Evolutionary conservation across 2,797 vertebrate genomes (phyloP), one percentile per base, ranked within the genome.

Genomic region (Pantherophis vulpinus): DNA sequence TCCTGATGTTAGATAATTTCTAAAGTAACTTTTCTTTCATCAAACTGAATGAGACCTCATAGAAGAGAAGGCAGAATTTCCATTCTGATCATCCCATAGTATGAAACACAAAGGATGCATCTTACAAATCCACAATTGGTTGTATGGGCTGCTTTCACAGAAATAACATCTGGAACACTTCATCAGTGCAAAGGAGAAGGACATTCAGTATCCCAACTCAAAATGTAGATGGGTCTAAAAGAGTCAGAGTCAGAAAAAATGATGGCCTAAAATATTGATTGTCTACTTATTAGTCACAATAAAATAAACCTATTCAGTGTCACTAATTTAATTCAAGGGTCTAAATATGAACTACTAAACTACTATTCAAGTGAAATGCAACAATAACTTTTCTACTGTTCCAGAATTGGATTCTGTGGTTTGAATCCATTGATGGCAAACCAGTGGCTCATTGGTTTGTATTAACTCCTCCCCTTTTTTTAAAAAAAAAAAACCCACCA

Each of bases 361-460:
- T 66, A n/a, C 63, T 66, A 66, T 66, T 14, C 9, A 92, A 98
- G 96, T 87, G 93, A 56, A 56, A 56, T 56, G 3, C 55, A 59
- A 59, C 58, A 59, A 59, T 20, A 20, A 58, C 5, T 58, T 20
- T 59, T 59, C 32, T 37, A 37, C 32, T 37, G 32, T 59, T 59
- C 58, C 58, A 59, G 58, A 59, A 59, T 20, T 59, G 5, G 58
- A 20, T 59, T 90, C 61, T 63, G 61, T 63, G 61, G 61, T 63
- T 63, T 63, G 29, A 63, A 63, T 5, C 61, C 27, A 13, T 4
- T 63, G 27, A 2, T 29, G 27, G 61, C 27, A 63, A 63, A 63
- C 27, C 27, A 12, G 61, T 13, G 61, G 61, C 27, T 63, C 27
- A 63, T 63, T 63, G 61, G 61, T 63, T 29, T 63, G 27, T 29